Conservation (phyloP, 2,888 invertebrate genomes). For the Xanthorhoe designata region DNA sequence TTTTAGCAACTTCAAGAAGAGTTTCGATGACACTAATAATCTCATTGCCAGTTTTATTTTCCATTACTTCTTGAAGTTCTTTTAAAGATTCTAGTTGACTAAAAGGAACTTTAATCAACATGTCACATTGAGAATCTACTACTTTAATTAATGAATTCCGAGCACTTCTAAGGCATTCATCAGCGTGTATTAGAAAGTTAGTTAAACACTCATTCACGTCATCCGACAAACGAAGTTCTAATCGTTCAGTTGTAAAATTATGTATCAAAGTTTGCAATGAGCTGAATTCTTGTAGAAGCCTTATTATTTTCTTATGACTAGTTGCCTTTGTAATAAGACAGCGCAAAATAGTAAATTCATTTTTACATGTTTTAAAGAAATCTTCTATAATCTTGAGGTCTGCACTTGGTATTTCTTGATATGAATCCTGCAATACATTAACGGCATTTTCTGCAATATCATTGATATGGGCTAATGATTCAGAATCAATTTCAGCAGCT, state of each 20-base stretch:
- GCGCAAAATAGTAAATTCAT: conserved; percentile 66
- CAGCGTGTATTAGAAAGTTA: conserved; percentile 59
- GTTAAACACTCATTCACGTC: conserved; percentile 56
- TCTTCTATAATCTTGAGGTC: conserved; percentile 67
- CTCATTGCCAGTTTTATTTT: conserved; percentile 42
- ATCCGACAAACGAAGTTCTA: conserved; percentile 53
- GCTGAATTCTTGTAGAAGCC: conserved; percentile 70
- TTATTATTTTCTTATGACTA: conserved; percentile 69
- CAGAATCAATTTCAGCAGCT: conserved; percentile 62
- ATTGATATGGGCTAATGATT: conserved; percentile 62
- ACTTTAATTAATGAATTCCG: conserved; percentile 60
- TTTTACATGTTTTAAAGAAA: conserved; percentile 67
- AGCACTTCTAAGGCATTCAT: conserved; percentile 60
- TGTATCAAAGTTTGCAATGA: conserved; percentile 58
- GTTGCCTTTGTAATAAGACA: conserved; percentile 62
- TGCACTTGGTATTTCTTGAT: conserved; percentile 55
- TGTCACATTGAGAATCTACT: conserved; percentile 60
- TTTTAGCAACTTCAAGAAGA: conserved; percentile 47
- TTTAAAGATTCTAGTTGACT: conserved; percentile 52
- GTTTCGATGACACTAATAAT: conserved; percentile 49
- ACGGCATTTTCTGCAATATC: conserved; percentile 65
- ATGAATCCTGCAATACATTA: conserved; percentile 61
- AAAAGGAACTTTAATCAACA: conserved; percentile 59
- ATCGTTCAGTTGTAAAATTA: conserved; percentile 58
- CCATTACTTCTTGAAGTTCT: conserved; percentile 41